Evolutionary conservation across 2,113 vertebrate genomes (phyloP), one percentile per base, ranked within the genome.

Genomic region (Notothenia coriiceps): DNA sequence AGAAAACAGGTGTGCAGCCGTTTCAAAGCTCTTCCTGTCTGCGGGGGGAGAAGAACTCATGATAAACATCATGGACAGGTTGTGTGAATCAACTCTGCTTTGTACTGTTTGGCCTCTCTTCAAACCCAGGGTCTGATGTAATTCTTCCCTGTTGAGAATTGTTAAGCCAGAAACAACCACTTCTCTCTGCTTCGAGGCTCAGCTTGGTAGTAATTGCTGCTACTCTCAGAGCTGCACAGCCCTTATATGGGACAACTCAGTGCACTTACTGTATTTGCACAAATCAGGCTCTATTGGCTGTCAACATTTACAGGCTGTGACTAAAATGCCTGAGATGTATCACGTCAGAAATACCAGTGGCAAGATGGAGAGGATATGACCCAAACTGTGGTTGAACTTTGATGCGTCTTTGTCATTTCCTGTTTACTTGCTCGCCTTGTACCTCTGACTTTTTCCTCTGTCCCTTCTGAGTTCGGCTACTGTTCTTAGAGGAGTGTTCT

Each of bases 361-460:
- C 20, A 50, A 83, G 85, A 54, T 71, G 10, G 46, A 85, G 55
- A 92, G 92, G 90, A 92, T 87, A 83, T 91, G 88, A 88, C 82
- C 86, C 78, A 88, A 90, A 80, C 78, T 82, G 81, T 82, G 88
- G 86, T 88, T 85, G 54, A 71, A 77, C 80, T 6, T 71, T 63
- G 10, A 72, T 70, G 75, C 74, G 69, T 69, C 33, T 62, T 2
- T 82, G 64, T 75, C 75, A 90, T 86, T 95, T 95, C 94, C 94
- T 95, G 94, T 94, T 94, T 92, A 64, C 82, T 84, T 11, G n/a
- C 60, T 75, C 6, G 10, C 8, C 65, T 80, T 15, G 17, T 54
- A 47, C 57, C 12, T 78, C 63, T 55, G 22, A 17, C 55, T 82
- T 71, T 5, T 71, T 13, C 61, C 63, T 64, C 29, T 20, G 70